Base-by-base conservation (phyloP, 2,888 invertebrate species). In the Folsomia candida region DNA sequence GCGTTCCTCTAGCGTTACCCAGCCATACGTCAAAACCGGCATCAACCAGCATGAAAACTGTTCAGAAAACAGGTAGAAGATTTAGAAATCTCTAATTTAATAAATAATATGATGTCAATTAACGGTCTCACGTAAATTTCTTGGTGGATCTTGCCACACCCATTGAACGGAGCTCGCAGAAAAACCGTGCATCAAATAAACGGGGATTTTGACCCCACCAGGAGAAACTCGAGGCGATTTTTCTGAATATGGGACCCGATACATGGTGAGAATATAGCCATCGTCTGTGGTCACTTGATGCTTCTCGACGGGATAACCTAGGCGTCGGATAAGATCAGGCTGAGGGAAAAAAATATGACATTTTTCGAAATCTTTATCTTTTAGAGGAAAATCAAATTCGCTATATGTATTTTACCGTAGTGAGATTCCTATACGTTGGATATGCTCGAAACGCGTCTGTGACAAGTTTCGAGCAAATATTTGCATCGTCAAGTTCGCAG, bases 161-260 rank as follows among this genome's bases (percentile, higher is more conserved):
- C 60, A 60, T 22, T 60, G 60, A 9, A 26, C 60, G 4, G 25
- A 24, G 9, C 25, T 25, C 27, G 24, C 6, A 9, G 26, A 9
- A 60, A 60, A 4, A 9, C 60, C 60, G 26, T 60, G 60, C 60
- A 60, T 60, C 9, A 60, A 22, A 25, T n/a, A 60, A 9, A 60
- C 60, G 22, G 60, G 60, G n/a, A 25, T 60, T 60, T 60, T 60
- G 4, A 3, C 25, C 6, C 25, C 25, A 26, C 25, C 9, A 6
- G 24, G 11, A n/a, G n/a, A n/a, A n/a, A n/a, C n/a, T n/a, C n/a
- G n/a, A 25, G 60, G 60, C 25, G 25, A 24, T 20, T 20, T 20
- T 9, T 20, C 6, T 6, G 60, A 60, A 26, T 60, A 25, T 27
- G 60, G 26, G n/a, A 60, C 22, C 20, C 57, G 11, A 20, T n/a